A percentile compares a stretch with the other conserved stretches of the same genome.
Conservation (phyloP, 1,140 invertebrate species). For the Ridgeia piscesae region DNA sequence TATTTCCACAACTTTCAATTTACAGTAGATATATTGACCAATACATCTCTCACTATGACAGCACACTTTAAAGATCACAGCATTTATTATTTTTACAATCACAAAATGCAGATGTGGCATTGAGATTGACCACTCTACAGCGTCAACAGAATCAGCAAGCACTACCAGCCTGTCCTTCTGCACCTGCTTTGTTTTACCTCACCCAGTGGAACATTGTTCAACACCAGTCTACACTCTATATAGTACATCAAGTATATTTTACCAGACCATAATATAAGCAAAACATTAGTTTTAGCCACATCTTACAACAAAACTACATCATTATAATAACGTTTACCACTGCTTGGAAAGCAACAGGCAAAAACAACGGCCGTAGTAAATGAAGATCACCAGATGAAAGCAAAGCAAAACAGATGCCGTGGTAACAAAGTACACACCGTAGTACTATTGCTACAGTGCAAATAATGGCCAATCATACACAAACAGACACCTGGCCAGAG, state of each 20-base stretch:
- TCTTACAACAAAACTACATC: not conserved
- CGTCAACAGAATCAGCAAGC: not conserved
- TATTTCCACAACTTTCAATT: not conserved
- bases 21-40: not conserved
- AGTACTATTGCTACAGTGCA: not conserved
- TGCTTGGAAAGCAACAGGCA: not conserved
- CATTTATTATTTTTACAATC: not conserved
- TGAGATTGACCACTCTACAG: not conserved
- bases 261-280: not conserved
- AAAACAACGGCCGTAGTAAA: not conserved
- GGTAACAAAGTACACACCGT: not conserved
- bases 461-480: not conserved
- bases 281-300: not conserved
- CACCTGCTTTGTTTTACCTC: not conserved
- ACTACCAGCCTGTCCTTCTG: not conserved
- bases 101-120: not conserved
- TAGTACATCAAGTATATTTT: not conserved
- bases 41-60: not conserved
- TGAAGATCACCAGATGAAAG: not conserved
- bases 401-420: not conserved
- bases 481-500: not conserved
- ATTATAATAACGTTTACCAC: not conserved
- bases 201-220: not conserved
- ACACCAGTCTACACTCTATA: not conserved
- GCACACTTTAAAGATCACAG: not conserved